These are phyloP conservation scores for Festucalex cinctus DNA, from an alignment of 2,113 vertebrate species.

Conservation along the genomic window DNA sequence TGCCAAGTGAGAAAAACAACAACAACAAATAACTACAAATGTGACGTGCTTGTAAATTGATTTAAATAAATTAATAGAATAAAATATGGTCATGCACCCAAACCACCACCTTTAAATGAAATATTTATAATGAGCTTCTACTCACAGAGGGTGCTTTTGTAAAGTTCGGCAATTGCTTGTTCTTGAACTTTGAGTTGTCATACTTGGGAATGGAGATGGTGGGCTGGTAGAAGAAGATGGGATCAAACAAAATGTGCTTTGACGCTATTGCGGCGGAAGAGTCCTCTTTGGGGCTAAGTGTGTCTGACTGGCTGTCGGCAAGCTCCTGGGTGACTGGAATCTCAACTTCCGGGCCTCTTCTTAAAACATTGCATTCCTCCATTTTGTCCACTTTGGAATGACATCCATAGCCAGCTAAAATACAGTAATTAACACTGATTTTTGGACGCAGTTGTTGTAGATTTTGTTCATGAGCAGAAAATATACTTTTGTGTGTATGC, in stretches of 20 bases:
- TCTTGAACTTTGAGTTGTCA: slow-evolving; percentile 10
- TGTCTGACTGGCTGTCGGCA: slow-evolving; percentile 7
- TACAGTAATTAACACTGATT: not conserved
- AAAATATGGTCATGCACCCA: too few relatives aligned
- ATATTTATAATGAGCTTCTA: not conserved
- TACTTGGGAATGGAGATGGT: slow-evolving; percentile 64
- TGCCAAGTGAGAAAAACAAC: slow-evolving; percentile 25
- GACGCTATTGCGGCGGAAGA: not conserved
- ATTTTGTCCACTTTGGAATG: not conserved
- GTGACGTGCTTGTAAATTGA: not conserved
- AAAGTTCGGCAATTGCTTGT: slow-evolving; percentile 14
- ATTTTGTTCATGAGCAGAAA: not conserved
- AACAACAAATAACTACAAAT: not conserved
- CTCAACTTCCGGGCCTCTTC: not conserved
- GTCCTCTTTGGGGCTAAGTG: not conserved
- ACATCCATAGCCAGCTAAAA: not conserved
- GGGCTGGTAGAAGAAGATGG: slow-evolving; percentile 62
- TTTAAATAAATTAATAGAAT: too few relatives aligned
- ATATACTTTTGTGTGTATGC: not conserved
- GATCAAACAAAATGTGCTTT: slow-evolving; percentile 28
- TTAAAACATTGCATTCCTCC: not conserved
- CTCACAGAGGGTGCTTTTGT: slow-evolving; percentile 44
- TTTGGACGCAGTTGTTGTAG: not conserved
- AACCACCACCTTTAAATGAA: not conserved
- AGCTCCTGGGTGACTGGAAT: not conserved